phyloP scores from a whole-genome alignment of 2,113 vertebrate species.

The Ochotona curzoniae region DNA sequence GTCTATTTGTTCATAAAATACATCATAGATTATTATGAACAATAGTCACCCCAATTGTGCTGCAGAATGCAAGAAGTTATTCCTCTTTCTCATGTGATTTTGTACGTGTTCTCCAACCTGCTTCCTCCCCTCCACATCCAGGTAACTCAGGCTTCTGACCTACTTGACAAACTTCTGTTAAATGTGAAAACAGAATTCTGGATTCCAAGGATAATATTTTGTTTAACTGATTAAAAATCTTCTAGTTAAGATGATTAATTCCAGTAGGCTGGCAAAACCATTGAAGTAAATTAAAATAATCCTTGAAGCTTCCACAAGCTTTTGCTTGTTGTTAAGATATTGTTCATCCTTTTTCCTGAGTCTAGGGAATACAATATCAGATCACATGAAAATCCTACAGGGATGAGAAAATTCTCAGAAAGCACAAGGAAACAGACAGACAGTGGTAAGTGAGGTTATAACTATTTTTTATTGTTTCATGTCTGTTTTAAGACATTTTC shows the following conservation, averaged over 20 bases:
- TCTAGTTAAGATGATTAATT: not conserved
- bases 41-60: too few species aligned
- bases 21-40: too few species aligned
- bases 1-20: too few species aligned
- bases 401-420: constrained; percentile 16
- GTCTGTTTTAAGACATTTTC: not conserved
- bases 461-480: constrained; percentile 14
- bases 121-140: not conserved
- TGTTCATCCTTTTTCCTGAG: not conserved
- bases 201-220: constrained; percentile 5
- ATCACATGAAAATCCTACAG: not conserved
- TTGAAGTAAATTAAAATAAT: not conserved
- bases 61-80: too few species aligned
- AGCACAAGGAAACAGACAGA: not conserved
- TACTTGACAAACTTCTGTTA: not conserved
- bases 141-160: constrained; percentile 9
- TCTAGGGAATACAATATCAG: constrained; percentile 2
- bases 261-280: not conserved
- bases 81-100: too few species aligned
- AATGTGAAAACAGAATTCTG: not conserved
- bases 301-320: not conserved
- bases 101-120: too few species aligned
- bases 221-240: not conserved
- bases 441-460: not conserved
- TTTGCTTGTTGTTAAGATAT: not conserved